A percentile compares a stretch with the other conserved stretches of the same genome.
These are phyloP conservation scores for Trachymyrmex cornetzi DNA, from an alignment of 1,140 invertebrate genomes.

Conservation along the genomic window DNA sequence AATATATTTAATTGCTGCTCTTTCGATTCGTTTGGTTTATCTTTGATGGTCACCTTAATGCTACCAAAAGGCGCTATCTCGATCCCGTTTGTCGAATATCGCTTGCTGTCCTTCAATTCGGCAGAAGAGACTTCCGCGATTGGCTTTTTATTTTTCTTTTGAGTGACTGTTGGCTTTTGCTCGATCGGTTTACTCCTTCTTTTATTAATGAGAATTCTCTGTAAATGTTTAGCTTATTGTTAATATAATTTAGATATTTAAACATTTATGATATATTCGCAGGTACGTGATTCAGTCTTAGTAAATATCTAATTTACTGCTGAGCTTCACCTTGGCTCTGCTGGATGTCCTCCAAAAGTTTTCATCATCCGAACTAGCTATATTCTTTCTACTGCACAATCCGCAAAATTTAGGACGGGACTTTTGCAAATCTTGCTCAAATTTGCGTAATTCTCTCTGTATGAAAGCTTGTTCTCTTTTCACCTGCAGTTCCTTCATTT, in stretches of 20 bases:
- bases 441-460: constrained; percentile 77
- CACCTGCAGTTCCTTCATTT: constrained; percentile 44
- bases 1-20: constrained; percentile 68
- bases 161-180: not conserved
- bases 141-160: not conserved
- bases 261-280: not conserved
- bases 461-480: constrained; percentile 65
- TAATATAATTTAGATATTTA: not conserved
- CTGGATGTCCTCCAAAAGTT: constrained; percentile 76
- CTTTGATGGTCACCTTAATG: constrained; percentile 84
- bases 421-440: constrained; percentile 74
- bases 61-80: constrained; percentile 39
- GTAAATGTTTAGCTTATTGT: not conserved
- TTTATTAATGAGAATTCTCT: not conserved
- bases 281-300: not conserved
- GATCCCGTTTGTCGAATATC: not conserved
- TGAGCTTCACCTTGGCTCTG: constrained; percentile 59
- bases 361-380: constrained; percentile 75
- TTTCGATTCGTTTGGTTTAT: constrained; percentile 76
- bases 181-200: not conserved
- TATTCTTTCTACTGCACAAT: constrained; percentile 71
- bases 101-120: not conserved
- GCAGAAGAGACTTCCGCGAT: constrained; percentile 1
- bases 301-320: not conserved
- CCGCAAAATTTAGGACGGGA: constrained; percentile 75